Evolutionary conservation across 2,888 invertebrate species (phyloP).

Genomic region (Lottia scabra): DNA sequence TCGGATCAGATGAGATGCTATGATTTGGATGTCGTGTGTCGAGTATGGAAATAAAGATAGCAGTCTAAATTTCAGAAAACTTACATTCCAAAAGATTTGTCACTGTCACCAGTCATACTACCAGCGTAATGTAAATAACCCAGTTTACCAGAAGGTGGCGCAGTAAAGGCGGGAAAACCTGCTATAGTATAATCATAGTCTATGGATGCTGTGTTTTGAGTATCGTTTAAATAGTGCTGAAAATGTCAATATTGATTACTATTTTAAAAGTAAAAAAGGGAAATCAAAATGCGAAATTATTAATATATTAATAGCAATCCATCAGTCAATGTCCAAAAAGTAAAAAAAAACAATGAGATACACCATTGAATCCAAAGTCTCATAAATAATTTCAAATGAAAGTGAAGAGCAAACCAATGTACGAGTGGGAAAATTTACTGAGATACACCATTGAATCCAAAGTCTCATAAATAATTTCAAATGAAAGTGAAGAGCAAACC

Average conservation of each 20-base stretch:
- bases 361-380: no score
- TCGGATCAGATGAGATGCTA: no score
- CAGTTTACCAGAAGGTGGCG: slow-evolving; percentile 20
- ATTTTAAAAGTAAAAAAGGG: no score
- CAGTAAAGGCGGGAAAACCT: slow-evolving; percentile 41
- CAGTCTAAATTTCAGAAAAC: slow-evolving; percentile 2
- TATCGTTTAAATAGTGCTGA: slow-evolving; percentile 29
- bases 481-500: neutral
- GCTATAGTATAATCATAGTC: slow-evolving; percentile 28
- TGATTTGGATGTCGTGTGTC: no score
- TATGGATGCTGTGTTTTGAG: slow-evolving; percentile 25
- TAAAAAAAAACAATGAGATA: no score
- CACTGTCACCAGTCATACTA: slow-evolving; percentile 36
- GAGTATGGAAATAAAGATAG: neutral
- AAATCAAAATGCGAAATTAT: no score
- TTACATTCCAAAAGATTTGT: slow-evolving; percentile 31
- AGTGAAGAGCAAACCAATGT: neutral
- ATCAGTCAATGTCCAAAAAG: no score
- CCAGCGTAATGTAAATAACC: slow-evolving; percentile 39
- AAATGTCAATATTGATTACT: neutral
- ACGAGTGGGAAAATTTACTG: no score
- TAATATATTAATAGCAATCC: no score
- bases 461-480: no score
- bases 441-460: no score
- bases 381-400: no score